phyloP scores from a whole-genome alignment of 92 coral and sea anemone genomes.

The Metridium senile region DNA sequence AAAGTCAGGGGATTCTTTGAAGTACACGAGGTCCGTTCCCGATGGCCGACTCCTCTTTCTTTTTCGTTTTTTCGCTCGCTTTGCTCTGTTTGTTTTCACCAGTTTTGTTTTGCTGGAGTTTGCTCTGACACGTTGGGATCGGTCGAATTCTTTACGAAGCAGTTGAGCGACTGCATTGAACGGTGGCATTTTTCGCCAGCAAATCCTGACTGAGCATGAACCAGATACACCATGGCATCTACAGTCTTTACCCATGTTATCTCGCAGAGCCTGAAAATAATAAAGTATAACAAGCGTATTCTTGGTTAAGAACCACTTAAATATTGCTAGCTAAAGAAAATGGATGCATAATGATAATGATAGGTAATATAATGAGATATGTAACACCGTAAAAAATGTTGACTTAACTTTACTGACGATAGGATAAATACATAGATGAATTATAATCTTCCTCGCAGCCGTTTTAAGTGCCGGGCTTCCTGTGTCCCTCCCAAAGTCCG shows the following conservation, averaged over 20 bases:
- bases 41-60: slow-evolving; percentile 54
- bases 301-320: no score
- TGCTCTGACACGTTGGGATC: slow-evolving; percentile 57
- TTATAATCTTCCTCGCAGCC: no score
- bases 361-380: no score
- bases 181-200: slow-evolving; percentile 88
- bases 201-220: slow-evolving; percentile 70
- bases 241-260: slow-evolving; percentile 76
- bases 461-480: no score
- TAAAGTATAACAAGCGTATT: no score
- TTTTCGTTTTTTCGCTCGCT: slow-evolving; percentile 63
- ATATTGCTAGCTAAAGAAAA: no score
- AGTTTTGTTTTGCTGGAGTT: slow-evolving; percentile 71
- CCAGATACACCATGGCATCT: slow-evolving; percentile 92
- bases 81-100: slow-evolving; percentile 36
- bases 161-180: slow-evolving; percentile 60
- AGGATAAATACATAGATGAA: no score
- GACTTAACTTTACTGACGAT: no score
- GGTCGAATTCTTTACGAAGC: slow-evolving; percentile 70
- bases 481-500: no score
- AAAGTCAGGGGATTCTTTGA: slow-evolving; percentile 71
- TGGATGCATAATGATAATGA: no score
- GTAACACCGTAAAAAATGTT: no score
- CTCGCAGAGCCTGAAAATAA: slow-evolving; percentile 72
- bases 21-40: slow-evolving; percentile 59